Percentiles rank a stretch among this genome's conserved stretches.
Conservation (phyloP, 2,797 vertebrate genomes). For the Amblyraja radiata region DNA sequence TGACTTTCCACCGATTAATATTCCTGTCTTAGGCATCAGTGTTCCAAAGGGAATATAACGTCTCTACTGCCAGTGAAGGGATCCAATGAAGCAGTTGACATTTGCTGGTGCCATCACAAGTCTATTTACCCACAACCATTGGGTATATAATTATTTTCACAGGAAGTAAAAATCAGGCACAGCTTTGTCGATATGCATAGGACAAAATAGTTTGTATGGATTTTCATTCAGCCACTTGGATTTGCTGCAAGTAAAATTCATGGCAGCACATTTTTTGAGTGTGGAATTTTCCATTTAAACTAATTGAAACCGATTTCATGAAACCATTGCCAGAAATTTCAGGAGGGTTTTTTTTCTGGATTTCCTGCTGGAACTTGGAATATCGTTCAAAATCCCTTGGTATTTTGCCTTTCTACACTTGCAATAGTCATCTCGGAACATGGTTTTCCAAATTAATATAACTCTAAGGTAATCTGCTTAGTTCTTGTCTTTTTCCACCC, state of each 20-base stretch:
- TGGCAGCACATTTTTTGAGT: neutral
- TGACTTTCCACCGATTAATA: neutral
- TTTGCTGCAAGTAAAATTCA: neutral
- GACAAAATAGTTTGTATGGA: neutral
- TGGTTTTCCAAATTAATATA: neutral
- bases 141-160: neutral
- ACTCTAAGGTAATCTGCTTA: neutral
- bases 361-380: neutral
- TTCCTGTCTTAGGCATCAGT: neutral
- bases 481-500: neutral
- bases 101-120: neutral
- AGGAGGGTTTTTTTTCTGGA: neutral
- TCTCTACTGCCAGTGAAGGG: neutral
- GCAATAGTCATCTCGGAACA: neutral
- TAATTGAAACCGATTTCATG: neutral
- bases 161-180: neutral
- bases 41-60: neutral
- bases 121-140: neutral
- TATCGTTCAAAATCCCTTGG: neutral
- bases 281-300: neutral
- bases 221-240: neutral
- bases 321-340: neutral
- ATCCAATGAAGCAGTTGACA: neutral
- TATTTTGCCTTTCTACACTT: neutral
- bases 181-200: neutral